Evolutionary conservation across 2,888 invertebrate genomes (phyloP).

Genomic region (Philereme transversata): DNA sequence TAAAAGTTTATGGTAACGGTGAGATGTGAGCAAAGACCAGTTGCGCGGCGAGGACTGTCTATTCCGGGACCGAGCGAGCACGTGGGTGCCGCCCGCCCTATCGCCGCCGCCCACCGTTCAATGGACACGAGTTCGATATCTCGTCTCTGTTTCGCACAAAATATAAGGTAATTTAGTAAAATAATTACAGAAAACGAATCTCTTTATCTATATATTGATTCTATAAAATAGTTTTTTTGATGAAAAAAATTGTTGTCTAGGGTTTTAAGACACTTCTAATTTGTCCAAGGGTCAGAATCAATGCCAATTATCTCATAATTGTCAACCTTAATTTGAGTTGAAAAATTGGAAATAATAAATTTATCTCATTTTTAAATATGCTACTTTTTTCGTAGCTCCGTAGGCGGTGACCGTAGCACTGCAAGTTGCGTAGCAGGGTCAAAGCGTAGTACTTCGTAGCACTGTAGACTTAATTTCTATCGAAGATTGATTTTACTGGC

Average conservation of each 20-base stretch:
- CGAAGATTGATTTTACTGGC: neutral
- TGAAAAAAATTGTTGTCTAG: no score
- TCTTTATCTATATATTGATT: no score
- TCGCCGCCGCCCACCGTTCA: conserved; percentile 70
- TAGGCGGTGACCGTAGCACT: conserved; percentile 19
- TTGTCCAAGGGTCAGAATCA: no score
- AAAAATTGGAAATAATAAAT: no score
- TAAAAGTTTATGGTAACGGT: conserved; percentile 38
- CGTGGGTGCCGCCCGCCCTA: conserved; percentile 71
- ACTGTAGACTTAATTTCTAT: neutral
- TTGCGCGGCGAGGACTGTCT: conserved; percentile 74
- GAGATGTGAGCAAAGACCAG: conserved; percentile 58
- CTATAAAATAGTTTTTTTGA: no score
- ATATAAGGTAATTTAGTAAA: neutral
- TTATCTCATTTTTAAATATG: no score
- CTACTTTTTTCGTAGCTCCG: conserved; percentile 11
- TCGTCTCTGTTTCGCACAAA: conserved; percentile 37
- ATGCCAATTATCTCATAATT: no score
- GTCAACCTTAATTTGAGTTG: no score
- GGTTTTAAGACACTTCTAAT: no score
- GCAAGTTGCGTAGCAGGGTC: conserved; percentile 27
- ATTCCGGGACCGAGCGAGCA: conserved; percentile 76
- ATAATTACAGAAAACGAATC: no score
- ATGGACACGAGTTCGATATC: conserved; percentile 74
- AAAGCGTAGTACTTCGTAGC: conserved; percentile 20